These are phyloP conservation scores for Sylvilagus bachmani DNA, from an alignment of 2,113 vertebrate genomes.

Conservation along the genomic window DNA sequence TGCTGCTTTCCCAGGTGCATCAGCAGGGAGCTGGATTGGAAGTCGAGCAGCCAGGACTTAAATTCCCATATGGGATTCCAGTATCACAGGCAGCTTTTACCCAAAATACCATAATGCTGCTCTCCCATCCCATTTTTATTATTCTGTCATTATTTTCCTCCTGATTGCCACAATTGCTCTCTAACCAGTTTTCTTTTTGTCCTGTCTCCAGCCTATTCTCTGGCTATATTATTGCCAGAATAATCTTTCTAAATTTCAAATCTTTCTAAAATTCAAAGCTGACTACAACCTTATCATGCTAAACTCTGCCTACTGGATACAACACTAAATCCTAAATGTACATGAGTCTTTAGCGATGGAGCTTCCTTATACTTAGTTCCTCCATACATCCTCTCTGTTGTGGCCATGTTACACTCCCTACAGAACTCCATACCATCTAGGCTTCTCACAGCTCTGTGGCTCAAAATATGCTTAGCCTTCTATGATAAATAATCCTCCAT, in stretches of 20 bases:
- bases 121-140: no score
- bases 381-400: neutral
- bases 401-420: neutral
- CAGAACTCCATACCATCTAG: neutral
- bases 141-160: neutral
- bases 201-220: neutral
- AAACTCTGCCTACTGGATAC: neutral
- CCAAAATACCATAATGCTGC: no score
- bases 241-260: no score
- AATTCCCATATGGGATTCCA: no score
- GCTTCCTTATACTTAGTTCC: neutral
- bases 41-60: no score
- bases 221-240: neutral
- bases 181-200: neutral
- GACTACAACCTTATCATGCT: neutral
- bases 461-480: neutral
- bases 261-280: conserved; percentile 22
- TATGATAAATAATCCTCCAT: neutral
- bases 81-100: no score
- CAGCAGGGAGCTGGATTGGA: no score
- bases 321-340: neutral
- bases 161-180: neutral
- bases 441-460: neutral
- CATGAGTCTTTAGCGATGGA: neutral
- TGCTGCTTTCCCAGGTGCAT: no score